Evolutionary conservation across 2,113 vertebrate genomes (phyloP), one percentile per base, ranked within the genome.

Genomic region (Coracopsis vasa): DNA sequence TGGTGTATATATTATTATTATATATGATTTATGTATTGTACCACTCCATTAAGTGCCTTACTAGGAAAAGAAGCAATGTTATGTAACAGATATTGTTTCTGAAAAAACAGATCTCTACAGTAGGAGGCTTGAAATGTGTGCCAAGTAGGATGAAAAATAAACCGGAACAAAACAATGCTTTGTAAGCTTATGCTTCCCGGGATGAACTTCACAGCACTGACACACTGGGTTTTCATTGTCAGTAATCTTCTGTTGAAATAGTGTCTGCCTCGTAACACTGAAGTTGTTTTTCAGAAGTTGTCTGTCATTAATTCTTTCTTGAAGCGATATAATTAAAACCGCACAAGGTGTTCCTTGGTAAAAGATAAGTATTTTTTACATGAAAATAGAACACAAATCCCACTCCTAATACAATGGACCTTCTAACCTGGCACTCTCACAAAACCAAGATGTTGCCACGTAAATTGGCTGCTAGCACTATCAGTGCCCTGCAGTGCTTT

Each of bases 401-500:
- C 5, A 28, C 45, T 75, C 28, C 73, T 35, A 61, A 51, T 84
- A 85, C 74, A 64, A 37, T 82, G 70, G 92, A 83, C 90, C 53
- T 94, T 83, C 82, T 92, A 96, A 91, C 81, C 92, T 83, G 84
- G 71, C 61, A 37, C 67, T 72, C 64, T 65, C 48, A 61, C 91
- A 91, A 91, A 66, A 33, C 62, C 47, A 47, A 73, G 62, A 37
- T 54, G 54, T 50, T 95, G 71, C 91, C 91, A 83, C 72, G 47
- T 89, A 94, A 97, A 93, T 94, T 91, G 92, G 75, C 84, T 39
- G 42, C 19, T 16, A 62, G 48, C 42, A 33, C 86, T 97, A 95
- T 98, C 96, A 95, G 81, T 21, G 24, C 95, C 83, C 94, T 94
- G 75, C 95, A 98, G 96, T 78, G 92, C 58, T 91, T 97, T 86